These are phyloP conservation scores for Nasua narica DNA, from an alignment of 2,797 vertebrate genomes.

Conservation along the genomic window DNA sequence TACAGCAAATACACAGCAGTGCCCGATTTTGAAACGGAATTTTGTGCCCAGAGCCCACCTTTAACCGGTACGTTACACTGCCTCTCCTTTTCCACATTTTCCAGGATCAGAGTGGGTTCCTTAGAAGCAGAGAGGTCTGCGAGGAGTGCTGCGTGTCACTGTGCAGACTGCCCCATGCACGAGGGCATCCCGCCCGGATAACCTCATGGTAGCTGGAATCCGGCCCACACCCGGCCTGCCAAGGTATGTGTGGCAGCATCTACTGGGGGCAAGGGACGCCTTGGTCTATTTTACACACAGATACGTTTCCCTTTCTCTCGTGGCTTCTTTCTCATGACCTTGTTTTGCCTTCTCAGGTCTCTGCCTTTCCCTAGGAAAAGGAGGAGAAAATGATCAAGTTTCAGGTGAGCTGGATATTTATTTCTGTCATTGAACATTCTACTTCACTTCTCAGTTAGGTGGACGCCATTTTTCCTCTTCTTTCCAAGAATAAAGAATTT, in stretches of 20 bases:
- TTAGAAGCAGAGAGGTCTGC: neutral
- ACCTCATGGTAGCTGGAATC: neutral
- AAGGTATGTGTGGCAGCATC: neutral
- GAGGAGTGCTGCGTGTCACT: neutral
- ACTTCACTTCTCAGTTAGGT: neutral
- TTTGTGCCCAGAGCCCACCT: neutral
- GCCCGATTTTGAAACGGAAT: neutral
- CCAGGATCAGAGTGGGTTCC: neutral
- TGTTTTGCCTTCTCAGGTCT: conserved; percentile 45
- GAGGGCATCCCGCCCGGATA: neutral
- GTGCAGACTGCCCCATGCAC: neutral
- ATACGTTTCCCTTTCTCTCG: neutral
- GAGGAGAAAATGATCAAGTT: conserved; percentile 52
- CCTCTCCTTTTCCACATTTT: neutral
- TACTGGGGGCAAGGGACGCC: neutral
- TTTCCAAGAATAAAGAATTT: neutral
- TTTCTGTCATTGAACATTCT: neutral
- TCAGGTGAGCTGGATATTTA: conserved; percentile 56
- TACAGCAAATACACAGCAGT: neutral
- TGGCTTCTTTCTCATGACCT: neutral
- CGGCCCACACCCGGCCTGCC: neutral
- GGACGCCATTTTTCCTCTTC: neutral
- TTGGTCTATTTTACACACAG: neutral
- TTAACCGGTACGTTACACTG: neutral
- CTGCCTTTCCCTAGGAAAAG: conserved; percentile 6